Evolutionary conservation across 1,140 invertebrate species (phyloP).

Genomic region (Orius insidiosus): DNA sequence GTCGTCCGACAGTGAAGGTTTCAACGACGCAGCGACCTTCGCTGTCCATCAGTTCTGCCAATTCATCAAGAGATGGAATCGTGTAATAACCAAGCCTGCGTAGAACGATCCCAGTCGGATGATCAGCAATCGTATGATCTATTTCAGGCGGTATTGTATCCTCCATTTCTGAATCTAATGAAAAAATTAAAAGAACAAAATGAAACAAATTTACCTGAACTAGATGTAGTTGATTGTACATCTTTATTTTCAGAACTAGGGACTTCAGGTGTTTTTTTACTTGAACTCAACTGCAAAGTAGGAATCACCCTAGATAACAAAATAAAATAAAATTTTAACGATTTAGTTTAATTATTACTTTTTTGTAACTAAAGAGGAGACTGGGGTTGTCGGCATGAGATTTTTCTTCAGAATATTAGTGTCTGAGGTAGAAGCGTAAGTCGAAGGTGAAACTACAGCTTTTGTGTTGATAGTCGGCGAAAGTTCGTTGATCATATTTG

Average conservation of each 20-base stretch:
- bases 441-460: slow-evolving; percentile 4
- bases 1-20: slow-evolving; percentile 77
- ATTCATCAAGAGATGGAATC: slow-evolving; percentile 58
- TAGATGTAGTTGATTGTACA: too few species aligned
- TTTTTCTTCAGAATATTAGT: too few species aligned
- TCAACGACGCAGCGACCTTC: slow-evolving; percentile 68
- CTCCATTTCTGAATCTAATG: slow-evolving; percentile 11
- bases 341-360: too few species aligned
- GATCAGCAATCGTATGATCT: slow-evolving; percentile 26
- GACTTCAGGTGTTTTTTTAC: too few species aligned
- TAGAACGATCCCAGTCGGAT: slow-evolving; percentile 41
- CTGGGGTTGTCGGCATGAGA: neutral
- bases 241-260: slow-evolving; percentile 6
- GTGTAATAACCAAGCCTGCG: slow-evolving; percentile 72
- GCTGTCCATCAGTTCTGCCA: slow-evolving; percentile 41
- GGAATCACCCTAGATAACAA: too few species aligned
- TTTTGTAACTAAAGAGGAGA: neutral
- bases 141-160: slow-evolving; percentile 3
- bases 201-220: too few species aligned
- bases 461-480: slow-evolving; percentile 10
- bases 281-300: too few species aligned
- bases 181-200: too few species aligned
- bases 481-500: slow-evolving; percentile 10
- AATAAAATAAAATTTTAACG: too few species aligned
- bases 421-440: neutral